Base-by-base conservation (phyloP, 2,113 vertebrate genomes). In the Falco punctatus region DNA sequence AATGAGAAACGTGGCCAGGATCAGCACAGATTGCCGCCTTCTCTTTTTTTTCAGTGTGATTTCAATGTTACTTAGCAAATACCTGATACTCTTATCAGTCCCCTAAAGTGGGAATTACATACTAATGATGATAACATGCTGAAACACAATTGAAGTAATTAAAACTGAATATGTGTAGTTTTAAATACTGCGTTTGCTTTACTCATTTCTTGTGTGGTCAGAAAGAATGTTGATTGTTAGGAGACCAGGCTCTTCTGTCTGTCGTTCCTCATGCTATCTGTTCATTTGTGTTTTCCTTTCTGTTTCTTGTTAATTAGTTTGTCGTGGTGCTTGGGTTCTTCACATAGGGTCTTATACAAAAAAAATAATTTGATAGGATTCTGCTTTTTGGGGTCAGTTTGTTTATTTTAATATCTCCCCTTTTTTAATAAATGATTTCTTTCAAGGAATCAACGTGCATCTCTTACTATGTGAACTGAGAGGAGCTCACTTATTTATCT, bases 241-340 rank as follows among this genome's bases (percentile, higher is more conserved):
- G 64, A 75, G 62, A 62, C 7, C 4, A 8, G 23, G 38, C 28
- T 42, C 33, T 86, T 84, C 42, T 64, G 5, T 48, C 38, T 92
- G 33, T 71, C 5, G 1, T 35, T 90, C 40, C 80, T 86, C 48
- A 24, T 70, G 57, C 32, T 80, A n/a, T 54, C 38, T 40, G 28
- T 66, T 78, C 22, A 5, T 42, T 42, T 88, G 35, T 70, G 24
- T 79, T 86, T 90, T 85, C 38, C 52, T 57, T 79, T 83, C 86
- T 55, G 38, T 54, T 95, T 92, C 75, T 92, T 11, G 8, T 62
- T 77, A 77, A 80, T 91, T 58, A 59, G 24, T 77, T 77, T 90
- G 40, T 72, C 4, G 5, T 81, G 33, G 19, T 85, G 38, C 23
- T 92, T 57, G 27, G 28, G 6, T 81, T 91, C 32, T 70, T 88